These are phyloP conservation scores for Leontopithecus rosalia DNA, from an alignment of 2,797 vertebrate genomes.

Conservation along the genomic window DNA sequence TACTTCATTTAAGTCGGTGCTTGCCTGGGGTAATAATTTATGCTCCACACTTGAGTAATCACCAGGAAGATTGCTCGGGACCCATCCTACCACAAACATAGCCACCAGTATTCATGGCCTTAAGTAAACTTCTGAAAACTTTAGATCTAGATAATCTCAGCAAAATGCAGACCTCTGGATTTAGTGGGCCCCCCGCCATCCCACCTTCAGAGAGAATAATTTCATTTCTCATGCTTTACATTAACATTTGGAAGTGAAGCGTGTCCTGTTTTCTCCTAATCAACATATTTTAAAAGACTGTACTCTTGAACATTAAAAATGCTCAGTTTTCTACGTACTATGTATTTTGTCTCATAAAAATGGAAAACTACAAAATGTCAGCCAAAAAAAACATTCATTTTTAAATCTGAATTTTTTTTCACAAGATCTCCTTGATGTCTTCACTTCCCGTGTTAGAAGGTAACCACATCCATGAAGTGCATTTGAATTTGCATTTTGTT, in stretches of 20 bases:
- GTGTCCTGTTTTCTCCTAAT: background rate
- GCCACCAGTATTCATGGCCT: slow-evolving; percentile 56
- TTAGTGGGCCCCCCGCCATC: background rate
- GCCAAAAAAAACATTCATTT: background rate
- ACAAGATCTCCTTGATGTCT: background rate
- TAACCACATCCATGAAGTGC: background rate
- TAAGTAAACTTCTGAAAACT: slow-evolving; percentile 66
- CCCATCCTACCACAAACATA: slow-evolving; percentile 59
- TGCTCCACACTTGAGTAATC: slow-evolving; percentile 77
- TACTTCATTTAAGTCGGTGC: slow-evolving; percentile 77
- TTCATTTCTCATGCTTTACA: slow-evolving; percentile 10
- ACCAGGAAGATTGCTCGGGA: slow-evolving; percentile 74
- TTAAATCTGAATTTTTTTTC: background rate
- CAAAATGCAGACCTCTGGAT: slow-evolving; percentile 44
- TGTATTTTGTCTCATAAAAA: slow-evolving; percentile 15
- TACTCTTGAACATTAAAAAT: background rate
- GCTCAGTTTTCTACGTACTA: background rate
- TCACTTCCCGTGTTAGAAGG: background rate
- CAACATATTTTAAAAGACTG: background rate
- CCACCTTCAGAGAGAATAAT: background rate
- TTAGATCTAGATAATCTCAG: slow-evolving; percentile 40
- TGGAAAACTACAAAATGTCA: background rate
- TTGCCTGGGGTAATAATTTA: slow-evolving; percentile 80
- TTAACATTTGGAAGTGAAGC: background rate
- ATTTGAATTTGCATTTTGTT: background rate